These are phyloP conservation scores for Physocephala rufipes DNA, from an alignment of 2,888 invertebrate species.

Conservation along the genomic window DNA sequence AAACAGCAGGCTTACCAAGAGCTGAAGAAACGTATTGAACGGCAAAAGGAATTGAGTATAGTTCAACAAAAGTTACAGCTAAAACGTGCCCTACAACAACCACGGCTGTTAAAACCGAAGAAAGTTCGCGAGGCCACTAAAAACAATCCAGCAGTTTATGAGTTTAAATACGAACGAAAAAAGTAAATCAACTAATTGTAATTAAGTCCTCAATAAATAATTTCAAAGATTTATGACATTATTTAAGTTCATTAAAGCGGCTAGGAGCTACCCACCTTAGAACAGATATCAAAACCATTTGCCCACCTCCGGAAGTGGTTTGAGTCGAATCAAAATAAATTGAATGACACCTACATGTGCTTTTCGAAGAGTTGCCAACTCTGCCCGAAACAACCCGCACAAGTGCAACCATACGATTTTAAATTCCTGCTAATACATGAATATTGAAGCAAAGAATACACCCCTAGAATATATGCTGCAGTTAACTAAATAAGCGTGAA, in stretches of 20 bases:
- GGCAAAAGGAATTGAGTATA: conserved; percentile 79
- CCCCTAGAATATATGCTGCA: too few species aligned
- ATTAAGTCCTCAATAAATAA: too few species aligned
- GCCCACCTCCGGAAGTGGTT: too few species aligned
- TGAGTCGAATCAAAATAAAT: background rate
- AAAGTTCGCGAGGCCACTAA: conserved; percentile 73
- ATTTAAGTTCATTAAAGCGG: too few species aligned
- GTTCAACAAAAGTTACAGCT: conserved; percentile 83
- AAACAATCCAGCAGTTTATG: conserved; percentile 77
- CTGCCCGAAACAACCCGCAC: too few species aligned
- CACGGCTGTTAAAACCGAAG: conserved; percentile 73
- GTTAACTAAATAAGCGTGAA: too few species aligned
- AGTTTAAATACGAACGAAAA: conserved; percentile 84
- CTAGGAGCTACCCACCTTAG: too few species aligned
- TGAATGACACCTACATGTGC: conserved; percentile 4
- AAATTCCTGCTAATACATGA: too few species aligned
- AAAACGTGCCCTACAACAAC: conserved; percentile 74
- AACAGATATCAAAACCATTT: too few species aligned
- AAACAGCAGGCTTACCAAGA: conserved; percentile 75
- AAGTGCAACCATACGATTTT: too few species aligned
- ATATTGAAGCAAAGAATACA: too few species aligned
- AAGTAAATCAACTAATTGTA: conserved; percentile 70
- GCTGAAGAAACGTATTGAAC: conserved; percentile 77
- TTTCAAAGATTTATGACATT: too few species aligned
- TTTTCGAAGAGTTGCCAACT: background rate